Evolutionary conservation across 2,888 invertebrate species (phyloP).

Genomic region (Chironomus riparius): DNA sequence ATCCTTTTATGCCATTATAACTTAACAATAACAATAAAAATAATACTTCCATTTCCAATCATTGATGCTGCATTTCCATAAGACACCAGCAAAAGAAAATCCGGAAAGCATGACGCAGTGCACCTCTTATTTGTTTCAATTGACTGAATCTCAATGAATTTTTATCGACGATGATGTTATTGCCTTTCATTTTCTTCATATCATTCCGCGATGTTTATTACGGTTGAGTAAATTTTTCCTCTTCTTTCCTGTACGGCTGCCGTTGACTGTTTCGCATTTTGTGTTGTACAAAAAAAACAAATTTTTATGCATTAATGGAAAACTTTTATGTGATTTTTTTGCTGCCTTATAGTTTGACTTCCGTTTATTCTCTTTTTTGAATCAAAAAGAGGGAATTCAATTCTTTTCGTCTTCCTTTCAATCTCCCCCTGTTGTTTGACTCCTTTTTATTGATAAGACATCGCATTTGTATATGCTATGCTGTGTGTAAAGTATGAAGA

Average conservation of each 20-base stretch:
- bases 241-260: neutral
- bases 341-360: neutral
- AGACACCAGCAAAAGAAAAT: neutral
- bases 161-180: slow-evolving; percentile 10
- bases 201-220: neutral
- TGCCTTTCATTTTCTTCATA: neutral
- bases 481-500: neutral
- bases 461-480: neutral
- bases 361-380: neutral
- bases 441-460: neutral
- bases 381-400: neutral
- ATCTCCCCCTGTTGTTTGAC: neutral
- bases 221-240: neutral
- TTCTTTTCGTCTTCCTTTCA: neutral
- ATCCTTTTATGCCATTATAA: too few species aligned
- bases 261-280: neutral
- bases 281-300: neutral
- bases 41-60: too few species aligned
- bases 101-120: neutral
- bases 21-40: too few species aligned
- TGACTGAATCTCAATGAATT: slow-evolving; percentile 19
- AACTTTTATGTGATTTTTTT: slow-evolving; percentile 20
- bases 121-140: slow-evolving; percentile 20
- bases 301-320: slow-evolving; percentile 10
- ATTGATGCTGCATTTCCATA: too few species aligned